phyloP scores from a whole-genome alignment of 2,888 invertebrate species.

The Lasius fuliginosus region DNA sequence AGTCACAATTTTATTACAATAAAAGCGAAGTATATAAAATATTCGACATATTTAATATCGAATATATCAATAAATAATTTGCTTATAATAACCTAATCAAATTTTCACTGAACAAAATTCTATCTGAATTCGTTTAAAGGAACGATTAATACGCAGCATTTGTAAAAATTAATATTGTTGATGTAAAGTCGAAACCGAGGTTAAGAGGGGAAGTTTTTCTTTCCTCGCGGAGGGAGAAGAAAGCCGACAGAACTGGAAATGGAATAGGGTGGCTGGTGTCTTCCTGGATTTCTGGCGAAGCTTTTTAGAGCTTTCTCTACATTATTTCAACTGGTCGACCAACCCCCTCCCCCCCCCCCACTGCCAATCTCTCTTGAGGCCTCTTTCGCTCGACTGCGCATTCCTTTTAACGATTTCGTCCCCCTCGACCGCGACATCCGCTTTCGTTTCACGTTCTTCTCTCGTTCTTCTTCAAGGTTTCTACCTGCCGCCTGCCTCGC shows the following conservation, averaged over 20 bases:
- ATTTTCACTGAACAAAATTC: not conserved
- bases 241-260: slow-evolving; percentile 27
- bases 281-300: slow-evolving; percentile 65
- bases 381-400: slow-evolving; percentile 83
- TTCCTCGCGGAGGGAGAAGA: too few species aligned
- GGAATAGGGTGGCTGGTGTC: slow-evolving; percentile 50
- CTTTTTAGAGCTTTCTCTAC: slow-evolving; percentile 78
- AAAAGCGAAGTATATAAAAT: not conserved
- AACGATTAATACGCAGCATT: not conserved
- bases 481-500: not conserved
- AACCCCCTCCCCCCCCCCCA: slow-evolving; percentile 57
- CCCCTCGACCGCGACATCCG: slow-evolving; percentile 73
- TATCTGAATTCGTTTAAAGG: not conserved
- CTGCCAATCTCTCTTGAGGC: slow-evolving; percentile 61
- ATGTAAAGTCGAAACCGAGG: not conserved
- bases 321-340: slow-evolving; percentile 77
- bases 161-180: not conserved
- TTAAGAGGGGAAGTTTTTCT: not conserved
- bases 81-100: not conserved
- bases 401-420: slow-evolving; percentile 85
- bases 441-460: slow-evolving; percentile 78
- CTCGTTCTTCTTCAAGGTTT: slow-evolving; percentile 69
- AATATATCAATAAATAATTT: not conserved
- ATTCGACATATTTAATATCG: not conserved
- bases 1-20: too few species aligned